phyloP scores from a whole-genome alignment of 2,113 vertebrate genomes.

The Pedetes capensis region DNA sequence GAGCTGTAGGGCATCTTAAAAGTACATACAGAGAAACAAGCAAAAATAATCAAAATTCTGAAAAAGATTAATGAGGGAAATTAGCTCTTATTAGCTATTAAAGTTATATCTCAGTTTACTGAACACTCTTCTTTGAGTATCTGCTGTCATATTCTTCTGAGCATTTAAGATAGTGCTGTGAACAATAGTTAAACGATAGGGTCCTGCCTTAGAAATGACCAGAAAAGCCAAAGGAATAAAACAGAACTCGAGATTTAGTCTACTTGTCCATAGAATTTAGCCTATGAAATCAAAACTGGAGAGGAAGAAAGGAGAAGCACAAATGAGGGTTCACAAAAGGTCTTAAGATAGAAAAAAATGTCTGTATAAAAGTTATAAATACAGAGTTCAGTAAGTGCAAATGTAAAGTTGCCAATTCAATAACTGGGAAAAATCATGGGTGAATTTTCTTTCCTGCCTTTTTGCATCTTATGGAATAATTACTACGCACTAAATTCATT shows the following conservation, averaged over 20 bases:
- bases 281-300: neutral
- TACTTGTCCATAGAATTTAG: neutral
- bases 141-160: neutral
- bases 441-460: neutral
- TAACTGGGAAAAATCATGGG: neutral
- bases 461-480: accelerated
- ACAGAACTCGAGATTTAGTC: neutral
- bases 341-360: no score
- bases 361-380: no score
- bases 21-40: neutral
- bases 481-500: neutral
- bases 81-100: no score
- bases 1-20: neutral
- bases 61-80: neutral
- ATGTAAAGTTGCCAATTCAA: neutral
- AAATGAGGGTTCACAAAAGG: neutral
- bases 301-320: neutral
- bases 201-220: neutral
- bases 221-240: neutral
- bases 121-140: neutral
- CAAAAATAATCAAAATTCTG: neutral
- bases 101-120: neutral
- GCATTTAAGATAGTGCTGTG: neutral
- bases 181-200: neutral
- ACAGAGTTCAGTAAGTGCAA: no score